Percentiles rank a stretch among this genome's conserved stretches.
Conservation (phyloP, 1,140 invertebrate species). For the Drosophila mayri region DNA sequence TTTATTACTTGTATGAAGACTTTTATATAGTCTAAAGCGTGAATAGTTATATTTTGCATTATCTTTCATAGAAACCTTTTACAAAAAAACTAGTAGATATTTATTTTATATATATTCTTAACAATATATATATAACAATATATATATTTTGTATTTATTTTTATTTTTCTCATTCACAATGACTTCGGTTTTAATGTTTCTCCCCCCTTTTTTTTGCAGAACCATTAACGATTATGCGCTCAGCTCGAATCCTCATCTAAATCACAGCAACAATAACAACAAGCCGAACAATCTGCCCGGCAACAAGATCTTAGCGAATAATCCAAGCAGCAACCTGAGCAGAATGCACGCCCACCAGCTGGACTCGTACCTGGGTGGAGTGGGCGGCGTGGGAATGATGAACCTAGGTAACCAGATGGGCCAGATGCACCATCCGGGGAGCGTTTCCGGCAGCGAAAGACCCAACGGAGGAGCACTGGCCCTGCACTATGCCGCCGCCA, state of each 20-base stretch:
- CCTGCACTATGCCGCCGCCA: conserved; percentile 93
- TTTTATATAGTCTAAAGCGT: no score
- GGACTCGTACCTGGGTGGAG: conserved; percentile 67
- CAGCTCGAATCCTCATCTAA: conserved; percentile 60
- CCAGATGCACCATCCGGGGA: conserved; percentile 74
- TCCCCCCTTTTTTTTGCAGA: conserved; percentile 29
- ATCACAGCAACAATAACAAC: conserved; percentile 19
- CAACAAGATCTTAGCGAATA: conserved; percentile 45
- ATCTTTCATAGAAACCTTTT: no score
- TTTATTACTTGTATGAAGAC: no score
- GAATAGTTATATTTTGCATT: no score
- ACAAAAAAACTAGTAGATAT: no score
- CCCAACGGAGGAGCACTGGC: conserved; percentile 87
- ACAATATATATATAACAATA: no score
- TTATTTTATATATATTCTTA: no score
- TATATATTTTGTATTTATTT: no score
- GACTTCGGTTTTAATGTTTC: neutral
- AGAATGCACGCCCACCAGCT: conserved; percentile 78
- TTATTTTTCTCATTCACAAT: neutral
- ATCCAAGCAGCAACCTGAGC: conserved; percentile 35
- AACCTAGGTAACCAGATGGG: conserved; percentile 44
- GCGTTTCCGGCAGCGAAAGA: conserved; percentile 81
- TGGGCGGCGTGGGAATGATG: conserved; percentile 43
- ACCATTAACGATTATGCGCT: conserved; percentile 75
- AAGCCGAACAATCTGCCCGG: conserved; percentile 37